Base-by-base conservation (phyloP, 2,113 vertebrate species). In the Rhizomys pruinosus region DNA sequence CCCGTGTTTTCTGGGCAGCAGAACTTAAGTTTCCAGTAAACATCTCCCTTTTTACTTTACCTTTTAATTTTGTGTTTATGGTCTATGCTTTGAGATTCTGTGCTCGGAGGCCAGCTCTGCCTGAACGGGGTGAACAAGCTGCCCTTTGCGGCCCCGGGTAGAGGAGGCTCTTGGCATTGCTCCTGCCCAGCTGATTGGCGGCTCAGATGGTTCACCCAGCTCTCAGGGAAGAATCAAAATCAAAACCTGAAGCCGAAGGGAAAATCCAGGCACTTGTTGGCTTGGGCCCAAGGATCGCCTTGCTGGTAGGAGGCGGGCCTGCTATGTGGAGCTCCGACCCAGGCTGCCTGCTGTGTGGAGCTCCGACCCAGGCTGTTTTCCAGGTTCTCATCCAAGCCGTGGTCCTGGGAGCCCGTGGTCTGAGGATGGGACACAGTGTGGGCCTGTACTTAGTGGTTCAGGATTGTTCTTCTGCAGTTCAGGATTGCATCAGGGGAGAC, bases 51-150 rank as follows among this genome's bases (percentile, higher is more conserved):
- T 86, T 82, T 96, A 68, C 92, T 97, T 89, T 79, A 87, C 85
- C 95, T 98, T 97, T 96, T 94, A 93, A 42, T 96, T 96, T 97
- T 86, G 96, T 92, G 71, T 96, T 97, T 39, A 4, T 76, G 92
- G 81, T 91, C 87, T 84, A 61, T 84, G 92, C 87, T 96, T 91
- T 79, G 34, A 95, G 96, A 97, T 94, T 74, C 72, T 29, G 25
- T 76, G 71, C 88, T 78, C 37, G 72, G 57, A 79, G 79, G 81
- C 74, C 87, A 89, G 80, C 63, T 80, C 92, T 86, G 85, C 59
- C 69, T 4, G 80, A 84, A 73, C 7, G 2, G 0, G 20, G 7
- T 1, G 55, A 86, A 77, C 55, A 39, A 78, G 69, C 1, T 68
- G 91, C 34, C 34, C 71, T 95, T 42, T 93, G 96, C 97, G 91